These are phyloP conservation scores for Tribolium freemani DNA, from an alignment of 2,888 invertebrate genomes.

Conservation along the genomic window DNA sequence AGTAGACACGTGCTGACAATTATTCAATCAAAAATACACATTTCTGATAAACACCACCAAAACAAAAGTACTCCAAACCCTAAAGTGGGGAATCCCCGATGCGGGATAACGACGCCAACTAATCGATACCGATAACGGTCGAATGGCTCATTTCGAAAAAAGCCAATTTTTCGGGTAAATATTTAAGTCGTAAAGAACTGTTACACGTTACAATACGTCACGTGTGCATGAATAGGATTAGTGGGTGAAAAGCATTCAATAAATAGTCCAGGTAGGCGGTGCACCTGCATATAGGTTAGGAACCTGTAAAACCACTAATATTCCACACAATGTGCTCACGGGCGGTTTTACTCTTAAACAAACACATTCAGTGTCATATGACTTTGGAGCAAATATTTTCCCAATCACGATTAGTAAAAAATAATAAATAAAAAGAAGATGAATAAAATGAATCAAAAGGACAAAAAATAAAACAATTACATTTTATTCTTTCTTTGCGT, in stretches of 20 bases:
- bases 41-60: neutral
- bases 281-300: slow-evolving; percentile 40
- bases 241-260: slow-evolving; percentile 44
- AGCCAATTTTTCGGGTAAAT: slow-evolving; percentile 19
- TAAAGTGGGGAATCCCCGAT: neutral
- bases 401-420: too few relatives aligned
- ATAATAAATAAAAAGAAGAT: neutral
- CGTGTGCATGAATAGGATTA: slow-evolving; percentile 44
- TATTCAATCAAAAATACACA: slow-evolving; percentile 22
- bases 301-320: slow-evolving; percentile 40
- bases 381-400: neutral
- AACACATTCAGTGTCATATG: slow-evolving; percentile 6
- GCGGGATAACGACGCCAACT: neutral
- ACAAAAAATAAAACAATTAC: too few relatives aligned
- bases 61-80: too few relatives aligned
- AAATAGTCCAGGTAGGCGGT: slow-evolving; percentile 45
- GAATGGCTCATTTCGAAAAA: neutral
- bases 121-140: neutral
- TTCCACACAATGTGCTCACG: slow-evolving; percentile 18
- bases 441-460: neutral
- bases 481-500: too few relatives aligned
- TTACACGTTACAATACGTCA: slow-evolving; percentile 34
- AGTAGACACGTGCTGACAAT: slow-evolving; percentile 50
- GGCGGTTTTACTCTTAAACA: slow-evolving; percentile 19
- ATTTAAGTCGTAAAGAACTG: slow-evolving; percentile 17